Base-by-base conservation (phyloP, 1,140 invertebrate genomes). In the Pogonomyrmex californicus region DNA sequence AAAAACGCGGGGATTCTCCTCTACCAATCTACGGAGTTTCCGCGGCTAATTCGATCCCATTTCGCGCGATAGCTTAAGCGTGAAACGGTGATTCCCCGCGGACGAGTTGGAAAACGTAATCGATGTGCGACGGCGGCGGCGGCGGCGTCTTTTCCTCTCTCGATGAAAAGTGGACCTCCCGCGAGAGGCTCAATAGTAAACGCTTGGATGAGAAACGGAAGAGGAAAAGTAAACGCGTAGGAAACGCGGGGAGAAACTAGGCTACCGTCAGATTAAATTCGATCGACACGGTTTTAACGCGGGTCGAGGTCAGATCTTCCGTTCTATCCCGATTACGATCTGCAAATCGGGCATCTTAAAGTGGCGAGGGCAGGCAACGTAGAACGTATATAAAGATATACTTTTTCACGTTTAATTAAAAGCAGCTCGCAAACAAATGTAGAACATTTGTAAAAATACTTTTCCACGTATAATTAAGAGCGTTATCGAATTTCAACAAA, bases 41-140 rank as follows among this genome's bases (percentile, higher is more conserved):
- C 73, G 17, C 51, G 49, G 44, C 44, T 89, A 89, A 89, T 89
- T 88, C 73, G 83, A 86, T 60, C 87, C 65, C 71, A 86, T 88
- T 88, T 85, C 81, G 17, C 56, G 70, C 78, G 51, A 41, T 73
- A 30, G 63, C 47, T 77, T 88, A 85, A 71, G 12, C 81, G 70
- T 76, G 70, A 71, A 23, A 83, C 81, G 79, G 12, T 73, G 73
- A 85, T 78, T 66, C 70, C 65, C 60, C 17, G 51, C 58, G 65
- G 47, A 49, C 49, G 83, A 77, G 36, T 81, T 76, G 38, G 38
- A 12, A 62, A 56, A 71, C 71, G 47, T 89, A 89, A 87, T 89
- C 81, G 54, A 89, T 89, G 81, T 77, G 63, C 71, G 54, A n/a
- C 44, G 36, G 17, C 30, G n/a, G 23, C 47, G 44, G 23, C 23